These are phyloP conservation scores for Osmoderma eremita DNA, from an alignment of 2,888 invertebrate species.

Conservation along the genomic window DNA sequence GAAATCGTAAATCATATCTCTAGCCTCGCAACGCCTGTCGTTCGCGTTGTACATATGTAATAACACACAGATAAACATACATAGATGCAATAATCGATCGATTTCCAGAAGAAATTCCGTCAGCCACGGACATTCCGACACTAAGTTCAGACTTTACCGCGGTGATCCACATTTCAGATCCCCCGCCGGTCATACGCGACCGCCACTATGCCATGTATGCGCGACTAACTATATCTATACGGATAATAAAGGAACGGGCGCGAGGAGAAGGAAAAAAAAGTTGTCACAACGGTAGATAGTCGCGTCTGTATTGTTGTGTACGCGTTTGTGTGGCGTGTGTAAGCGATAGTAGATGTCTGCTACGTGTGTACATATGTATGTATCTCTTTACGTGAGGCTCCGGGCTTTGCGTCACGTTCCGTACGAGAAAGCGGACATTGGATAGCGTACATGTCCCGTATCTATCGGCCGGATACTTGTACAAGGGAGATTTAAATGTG, in stretches of 20 bases:
- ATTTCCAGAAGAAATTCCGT: conserved; percentile 6
- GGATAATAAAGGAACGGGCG: neutral
- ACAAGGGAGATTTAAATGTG: too few relatives aligned
- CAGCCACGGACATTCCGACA: conserved; percentile 13
- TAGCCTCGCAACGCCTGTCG: neutral
- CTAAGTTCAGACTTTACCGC: too few relatives aligned
- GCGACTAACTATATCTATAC: neutral
- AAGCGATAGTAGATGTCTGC: too few relatives aligned
- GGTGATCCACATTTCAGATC: conserved; percentile 27
- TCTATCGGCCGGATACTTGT: too few relatives aligned
- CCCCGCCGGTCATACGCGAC: conserved; percentile 16
- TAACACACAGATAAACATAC: neutral
- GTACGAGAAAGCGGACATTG: too few relatives aligned
- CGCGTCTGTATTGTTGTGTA: too few relatives aligned
- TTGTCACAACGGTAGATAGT: conserved; percentile 35
- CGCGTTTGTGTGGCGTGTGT: too few relatives aligned
- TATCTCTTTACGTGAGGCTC: too few relatives aligned
- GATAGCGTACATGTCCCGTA: too few relatives aligned
- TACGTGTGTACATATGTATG: too few relatives aligned
- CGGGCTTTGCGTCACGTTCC: too few relatives aligned
- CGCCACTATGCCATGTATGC: neutral
- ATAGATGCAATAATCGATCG: neutral
- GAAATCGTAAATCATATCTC: neutral
- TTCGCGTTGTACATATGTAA: neutral
- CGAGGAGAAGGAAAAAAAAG: conserved; percentile 15